Conservation (phyloP, 2,797 vertebrate species). For the Sparidentex hasta region DNA sequence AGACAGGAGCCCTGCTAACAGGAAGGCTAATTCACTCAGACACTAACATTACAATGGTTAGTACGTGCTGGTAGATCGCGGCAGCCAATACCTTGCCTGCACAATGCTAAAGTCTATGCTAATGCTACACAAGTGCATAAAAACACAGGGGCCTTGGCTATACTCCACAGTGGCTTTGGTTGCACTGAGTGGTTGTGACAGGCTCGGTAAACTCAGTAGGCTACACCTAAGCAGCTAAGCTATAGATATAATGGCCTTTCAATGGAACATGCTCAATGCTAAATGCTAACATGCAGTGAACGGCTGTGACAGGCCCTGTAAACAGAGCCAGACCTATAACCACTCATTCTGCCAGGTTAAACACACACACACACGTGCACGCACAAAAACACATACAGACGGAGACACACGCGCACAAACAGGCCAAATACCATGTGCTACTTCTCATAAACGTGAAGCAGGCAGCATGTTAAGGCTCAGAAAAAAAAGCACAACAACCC, state of each 20-base stretch:
- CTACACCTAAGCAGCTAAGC: slow-evolving; percentile 72
- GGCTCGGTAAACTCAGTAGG: slow-evolving; percentile 71
- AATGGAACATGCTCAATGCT: slow-evolving; percentile 74
- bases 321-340: slow-evolving; percentile 76
- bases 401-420: slow-evolving; percentile 52
- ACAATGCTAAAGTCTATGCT: slow-evolving; percentile 61
- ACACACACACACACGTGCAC: slow-evolving; percentile 38
- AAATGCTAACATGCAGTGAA: slow-evolving; percentile 75
- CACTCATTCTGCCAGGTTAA: slow-evolving; percentile 74
- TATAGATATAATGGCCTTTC: slow-evolving; percentile 69
- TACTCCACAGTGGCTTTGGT: slow-evolving; percentile 52
- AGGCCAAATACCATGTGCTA: slow-evolving; percentile 83
- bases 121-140: slow-evolving; percentile 44
- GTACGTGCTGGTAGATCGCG: slow-evolving; percentile 64
- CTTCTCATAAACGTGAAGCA: slow-evolving; percentile 79
- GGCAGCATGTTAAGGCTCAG: slow-evolving; percentile 64
- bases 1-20: slow-evolving; percentile 73
- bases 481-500: slow-evolving; percentile 68
- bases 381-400: neutral
- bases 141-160: slow-evolving; percentile 57
- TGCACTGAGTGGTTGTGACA: slow-evolving; percentile 76
- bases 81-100: slow-evolving; percentile 57
- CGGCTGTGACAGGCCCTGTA: slow-evolving; percentile 77
- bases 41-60: slow-evolving; percentile 74
- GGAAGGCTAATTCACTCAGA: slow-evolving; percentile 77